Evolutionary conservation across 2,797 vertebrate species (phyloP).

Genomic region (Megalops cyprinoides): DNA sequence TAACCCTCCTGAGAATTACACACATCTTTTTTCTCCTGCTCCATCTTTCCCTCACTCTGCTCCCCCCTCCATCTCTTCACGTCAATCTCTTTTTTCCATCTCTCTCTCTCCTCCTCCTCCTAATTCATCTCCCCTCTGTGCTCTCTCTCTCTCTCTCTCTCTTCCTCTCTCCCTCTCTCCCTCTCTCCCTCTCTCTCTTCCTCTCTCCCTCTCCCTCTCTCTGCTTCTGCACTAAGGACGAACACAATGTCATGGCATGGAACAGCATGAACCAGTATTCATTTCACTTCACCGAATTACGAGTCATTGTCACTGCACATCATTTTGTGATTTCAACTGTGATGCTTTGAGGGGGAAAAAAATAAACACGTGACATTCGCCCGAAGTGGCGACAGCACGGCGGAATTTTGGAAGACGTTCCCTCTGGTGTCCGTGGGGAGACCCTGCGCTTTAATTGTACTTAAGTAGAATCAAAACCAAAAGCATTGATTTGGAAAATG

Average conservation of each 20-base stretch:
- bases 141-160: neutral
- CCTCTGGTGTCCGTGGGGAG: neutral
- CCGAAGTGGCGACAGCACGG: conserved; percentile 43
- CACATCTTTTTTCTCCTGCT: conserved; percentile 32
- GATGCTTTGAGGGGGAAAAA: neutral
- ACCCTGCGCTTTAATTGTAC: neutral
- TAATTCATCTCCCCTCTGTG: neutral
- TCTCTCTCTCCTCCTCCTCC: neutral
- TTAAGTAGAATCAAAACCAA: conserved; percentile 39
- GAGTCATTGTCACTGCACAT: conserved; percentile 40
- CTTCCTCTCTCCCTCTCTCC: neutral
- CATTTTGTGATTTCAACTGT: neutral
- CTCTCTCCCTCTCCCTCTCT: neutral
- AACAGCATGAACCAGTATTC: conserved; percentile 31
- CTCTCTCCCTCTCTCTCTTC: neutral
- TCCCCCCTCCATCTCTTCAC: conserved; percentile 41
- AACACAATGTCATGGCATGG: conserved; percentile 27
- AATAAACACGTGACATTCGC: conserved; percentile 21
- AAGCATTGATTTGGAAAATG: conserved; percentile 58
- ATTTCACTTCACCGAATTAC: conserved; percentile 46
- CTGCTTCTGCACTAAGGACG: conserved; percentile 24
- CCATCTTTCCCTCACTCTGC: neutral
- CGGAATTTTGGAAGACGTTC: neutral
- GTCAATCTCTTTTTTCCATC: neutral
- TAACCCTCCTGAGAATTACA: too few species aligned